Evolutionary conservation across 2,113 vertebrate species (phyloP).

Genomic region (Xenopus borealis): DNA sequence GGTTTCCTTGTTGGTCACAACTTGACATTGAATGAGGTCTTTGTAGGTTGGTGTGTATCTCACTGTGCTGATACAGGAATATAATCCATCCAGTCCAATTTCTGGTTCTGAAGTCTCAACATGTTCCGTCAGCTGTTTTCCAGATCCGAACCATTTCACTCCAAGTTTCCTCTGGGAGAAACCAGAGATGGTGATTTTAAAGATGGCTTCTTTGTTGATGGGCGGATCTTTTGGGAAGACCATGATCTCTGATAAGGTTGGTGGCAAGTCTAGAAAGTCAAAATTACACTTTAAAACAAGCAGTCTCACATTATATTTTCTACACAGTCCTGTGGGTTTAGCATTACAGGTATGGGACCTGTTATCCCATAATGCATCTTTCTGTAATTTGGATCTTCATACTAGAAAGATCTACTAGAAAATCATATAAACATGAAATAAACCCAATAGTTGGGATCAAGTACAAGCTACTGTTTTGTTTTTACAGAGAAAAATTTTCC

Average conservation of each 20-base stretch:
- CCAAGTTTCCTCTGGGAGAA: slow-evolving; percentile 20
- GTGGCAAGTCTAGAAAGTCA: slow-evolving; percentile 8
- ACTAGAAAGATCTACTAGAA: no score
- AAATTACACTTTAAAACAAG: no score
- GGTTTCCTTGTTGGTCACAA: neutral
- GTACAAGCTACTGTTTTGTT: no score
- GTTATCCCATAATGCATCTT: no score
- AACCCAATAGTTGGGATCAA: no score
- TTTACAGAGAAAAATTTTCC: no score
- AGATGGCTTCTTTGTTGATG: neutral
- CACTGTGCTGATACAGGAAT: slow-evolving; percentile 13
- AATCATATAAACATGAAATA: no score
- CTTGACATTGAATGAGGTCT: slow-evolving; percentile 24
- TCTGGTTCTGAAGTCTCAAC: neutral
- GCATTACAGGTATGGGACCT: no score
- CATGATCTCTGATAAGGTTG: neutral
- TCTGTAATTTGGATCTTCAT: no score
- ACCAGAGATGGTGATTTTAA: neutral
- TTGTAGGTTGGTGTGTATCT: neutral
- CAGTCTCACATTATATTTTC: no score
- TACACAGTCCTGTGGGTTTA: no score
- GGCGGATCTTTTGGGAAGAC: neutral
- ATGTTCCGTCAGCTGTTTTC: neutral
- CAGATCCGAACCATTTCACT: neutral
- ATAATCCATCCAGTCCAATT: slow-evolving; percentile 1